These are phyloP conservation scores for Porites divaricata DNA, from an alignment of 92 coral and sea anemone species.

Conservation along the genomic window DNA sequence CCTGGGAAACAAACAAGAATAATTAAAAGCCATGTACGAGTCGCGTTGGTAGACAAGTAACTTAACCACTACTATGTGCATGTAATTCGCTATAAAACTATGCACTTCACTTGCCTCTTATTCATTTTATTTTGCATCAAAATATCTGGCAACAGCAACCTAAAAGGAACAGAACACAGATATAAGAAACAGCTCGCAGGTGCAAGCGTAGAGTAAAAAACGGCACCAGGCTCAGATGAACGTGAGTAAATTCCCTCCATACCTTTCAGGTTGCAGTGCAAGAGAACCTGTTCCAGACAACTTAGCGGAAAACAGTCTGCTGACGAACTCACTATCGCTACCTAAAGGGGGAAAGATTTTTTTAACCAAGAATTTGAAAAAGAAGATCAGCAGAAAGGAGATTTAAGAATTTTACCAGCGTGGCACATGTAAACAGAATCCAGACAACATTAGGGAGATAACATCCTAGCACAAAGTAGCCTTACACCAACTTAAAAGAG, in stretches of 20 bases:
- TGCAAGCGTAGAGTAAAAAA: background rate
- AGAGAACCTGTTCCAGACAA: constrained; percentile 66
- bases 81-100: too few species aligned
- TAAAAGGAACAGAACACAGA: background rate
- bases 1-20: background rate
- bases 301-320: constrained; percentile 47
- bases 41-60: too few species aligned
- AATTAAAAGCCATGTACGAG: background rate
- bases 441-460: too few species aligned
- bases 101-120: constrained; percentile 34
- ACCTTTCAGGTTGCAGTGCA: constrained; percentile 28
- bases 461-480: too few species aligned
- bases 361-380: background rate
- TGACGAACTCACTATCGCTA: constrained; percentile 55
- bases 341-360: constrained; percentile 16
- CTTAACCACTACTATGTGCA: too few species aligned
- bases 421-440: too few species aligned
- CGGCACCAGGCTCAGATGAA: too few species aligned
- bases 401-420: background rate
- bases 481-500: too few species aligned
- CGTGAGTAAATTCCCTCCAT: background rate
- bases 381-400: background rate
- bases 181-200: too few species aligned
- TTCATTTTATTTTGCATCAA: constrained; percentile 42
- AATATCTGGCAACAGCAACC: background rate